Percentiles rank a stretch among this genome's conserved stretches.
These are phyloP conservation scores for Herminia tarsipennalis DNA, from an alignment of 2,888 invertebrate species.

Conservation along the genomic window DNA sequence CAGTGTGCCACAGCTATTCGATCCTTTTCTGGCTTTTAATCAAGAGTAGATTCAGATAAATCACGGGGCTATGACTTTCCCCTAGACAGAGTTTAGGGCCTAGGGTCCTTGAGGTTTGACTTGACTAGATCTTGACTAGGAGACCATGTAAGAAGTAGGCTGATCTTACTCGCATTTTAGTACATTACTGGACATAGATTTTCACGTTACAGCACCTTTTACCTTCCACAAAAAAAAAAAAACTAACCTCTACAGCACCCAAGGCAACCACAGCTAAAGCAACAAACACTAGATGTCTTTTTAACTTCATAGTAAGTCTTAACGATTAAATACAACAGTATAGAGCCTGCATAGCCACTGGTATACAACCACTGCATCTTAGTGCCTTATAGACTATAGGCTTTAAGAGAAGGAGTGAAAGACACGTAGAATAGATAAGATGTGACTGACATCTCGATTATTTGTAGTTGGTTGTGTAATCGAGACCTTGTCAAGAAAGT, in stretches of 20 bases:
- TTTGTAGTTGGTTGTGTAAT: constrained; percentile 33
- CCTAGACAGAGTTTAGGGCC: too few species aligned
- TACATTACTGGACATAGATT: background rate
- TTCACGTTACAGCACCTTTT: background rate
- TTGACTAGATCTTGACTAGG: too few species aligned
- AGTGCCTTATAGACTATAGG: constrained; percentile 27
- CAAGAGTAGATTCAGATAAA: too few species aligned
- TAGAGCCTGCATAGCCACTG: constrained; percentile 65
- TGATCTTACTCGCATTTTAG: background rate
- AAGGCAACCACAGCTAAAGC: constrained; percentile 46
- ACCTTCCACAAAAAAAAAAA: constrained; percentile 11
- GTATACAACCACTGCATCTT: constrained; percentile 67
- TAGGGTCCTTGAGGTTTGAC: too few species aligned
- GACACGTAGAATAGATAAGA: constrained; percentile 62
- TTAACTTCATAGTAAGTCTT: constrained; percentile 72
- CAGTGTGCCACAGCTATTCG: too few species aligned
- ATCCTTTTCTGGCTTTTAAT: too few species aligned
- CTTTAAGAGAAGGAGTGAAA: constrained; percentile 7
- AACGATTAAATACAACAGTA: constrained; percentile 64
- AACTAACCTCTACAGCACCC: constrained; percentile 61
- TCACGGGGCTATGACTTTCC: too few species aligned
- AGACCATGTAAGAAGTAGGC: too few species aligned
- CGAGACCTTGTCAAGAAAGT: constrained; percentile 35
- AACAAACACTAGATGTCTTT: constrained; percentile 49
- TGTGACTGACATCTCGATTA: constrained; percentile 41